Base-by-base conservation (phyloP, 2,797 vertebrate genomes). In the Leuciscus waleckii region DNA sequence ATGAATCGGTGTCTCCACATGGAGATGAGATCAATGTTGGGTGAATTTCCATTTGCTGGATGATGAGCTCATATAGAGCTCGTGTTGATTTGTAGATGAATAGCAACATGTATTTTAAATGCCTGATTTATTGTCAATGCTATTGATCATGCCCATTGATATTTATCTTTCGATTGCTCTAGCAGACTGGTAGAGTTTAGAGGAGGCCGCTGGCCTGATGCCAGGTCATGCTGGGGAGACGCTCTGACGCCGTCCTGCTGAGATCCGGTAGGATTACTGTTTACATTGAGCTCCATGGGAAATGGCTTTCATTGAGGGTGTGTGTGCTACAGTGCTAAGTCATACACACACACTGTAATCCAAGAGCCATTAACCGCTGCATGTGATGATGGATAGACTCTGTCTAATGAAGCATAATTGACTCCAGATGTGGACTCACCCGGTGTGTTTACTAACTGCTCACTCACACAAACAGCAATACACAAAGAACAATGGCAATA, bases 201-300 rank as follows among this genome's bases (percentile, higher is more conserved):
- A 56, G 29, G 26, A 82, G 26, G 74, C 32, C 49, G 4, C 73
- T 83, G 85, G 81, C 79, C 49, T 9, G 68, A 71, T 70, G 58
- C 83, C 81, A 83, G 61, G 82, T 58, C 81, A 75, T 51, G 74
- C 37, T 7, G 67, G 71, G 71, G 70, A 88, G 88, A 85, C 86
- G 63, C 41, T 73, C 65, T 77, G 89, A 86, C 85, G 76, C 89
- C 87, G 76, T 70, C 51, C 84, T 35, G 83, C 79, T 49, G 29
- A 76, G 74, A 51, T 69, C 70, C 79, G 39, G 41, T 56, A 84
- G 73, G 83, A 89, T 90, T 87, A 87, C 81, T 88, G 87, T 90
- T 90, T 88, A 86, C 89, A 68, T 37, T 76, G 39, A 77, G 75
- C 54, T 79, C 78, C 85, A 81, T 88, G 85, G 85, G 81, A 90